Conservation (phyloP, 2,797 vertebrate genomes). For the Emys orbicularis region DNA sequence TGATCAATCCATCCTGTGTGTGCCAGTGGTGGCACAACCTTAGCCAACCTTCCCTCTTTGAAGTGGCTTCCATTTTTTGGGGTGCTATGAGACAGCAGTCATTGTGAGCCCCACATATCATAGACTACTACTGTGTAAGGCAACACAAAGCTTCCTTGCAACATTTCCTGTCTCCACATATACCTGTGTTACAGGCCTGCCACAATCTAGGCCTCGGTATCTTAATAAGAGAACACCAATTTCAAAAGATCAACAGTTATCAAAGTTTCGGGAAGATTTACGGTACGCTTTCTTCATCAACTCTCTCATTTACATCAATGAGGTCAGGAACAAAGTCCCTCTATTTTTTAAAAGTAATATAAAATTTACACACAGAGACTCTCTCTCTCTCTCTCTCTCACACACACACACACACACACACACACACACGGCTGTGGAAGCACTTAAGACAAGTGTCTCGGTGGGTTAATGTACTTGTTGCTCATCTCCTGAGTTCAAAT, state of each 20-base stretch:
- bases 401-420: no score
- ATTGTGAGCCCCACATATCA: background rate
- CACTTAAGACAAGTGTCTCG: background rate
- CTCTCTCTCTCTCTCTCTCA: no score
- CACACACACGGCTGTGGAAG: no score
- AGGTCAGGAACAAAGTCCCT: background rate
- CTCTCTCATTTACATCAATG: background rate
- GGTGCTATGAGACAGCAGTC: background rate
- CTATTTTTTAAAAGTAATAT: background rate
- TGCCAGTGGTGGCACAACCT: background rate
- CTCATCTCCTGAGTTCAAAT: constrained; percentile 19
- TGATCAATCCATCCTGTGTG: background rate
- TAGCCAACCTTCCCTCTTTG: background rate
- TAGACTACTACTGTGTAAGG: background rate
- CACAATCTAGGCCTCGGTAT: background rate
- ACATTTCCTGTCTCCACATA: background rate
- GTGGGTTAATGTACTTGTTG: background rate
- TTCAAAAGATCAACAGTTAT: background rate
- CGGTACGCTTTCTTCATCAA: background rate
- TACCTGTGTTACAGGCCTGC: background rate
- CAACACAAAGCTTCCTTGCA: background rate
- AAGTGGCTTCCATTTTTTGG: background rate
- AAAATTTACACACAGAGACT: background rate
- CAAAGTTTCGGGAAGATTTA: background rate
- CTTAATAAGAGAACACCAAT: accelerated